phyloP scores from a whole-genome alignment of 2,797 vertebrate species.

The Sphenodon punctatus region DNA sequence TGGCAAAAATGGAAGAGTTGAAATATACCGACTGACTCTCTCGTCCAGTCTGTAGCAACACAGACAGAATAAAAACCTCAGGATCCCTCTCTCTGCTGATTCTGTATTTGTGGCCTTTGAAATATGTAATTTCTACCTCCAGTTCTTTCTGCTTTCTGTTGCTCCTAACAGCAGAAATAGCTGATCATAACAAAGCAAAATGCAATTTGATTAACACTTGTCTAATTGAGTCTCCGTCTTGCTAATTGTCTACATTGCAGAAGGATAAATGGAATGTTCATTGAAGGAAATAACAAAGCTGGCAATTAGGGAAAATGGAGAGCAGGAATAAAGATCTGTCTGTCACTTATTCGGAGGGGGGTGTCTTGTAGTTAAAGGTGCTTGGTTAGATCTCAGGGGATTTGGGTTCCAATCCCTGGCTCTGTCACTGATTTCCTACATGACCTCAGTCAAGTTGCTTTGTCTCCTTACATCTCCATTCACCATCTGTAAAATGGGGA shows the following conservation, averaged over 20 bases:
- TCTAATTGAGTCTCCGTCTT: background rate
- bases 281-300: background rate
- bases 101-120: too few species aligned
- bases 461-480: background rate
- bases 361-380: background rate
- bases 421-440: background rate
- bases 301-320: background rate
- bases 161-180: background rate
- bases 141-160: background rate
- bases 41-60: too few species aligned
- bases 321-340: background rate
- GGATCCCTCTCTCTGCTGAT: too few species aligned
- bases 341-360: background rate
- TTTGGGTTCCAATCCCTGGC: background rate
- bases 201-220: background rate
- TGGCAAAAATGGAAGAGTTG: background rate
- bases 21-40: background rate
- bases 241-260: background rate
- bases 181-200: background rate
- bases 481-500: too few species aligned
- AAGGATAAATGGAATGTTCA: background rate
- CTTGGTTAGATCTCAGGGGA: background rate
- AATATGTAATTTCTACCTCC: background rate
- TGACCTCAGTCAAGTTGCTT: background rate
- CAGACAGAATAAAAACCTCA: too few species aligned